Conservation (phyloP, 2,797 vertebrate genomes). For the Sarcoramphus papa region DNA sequence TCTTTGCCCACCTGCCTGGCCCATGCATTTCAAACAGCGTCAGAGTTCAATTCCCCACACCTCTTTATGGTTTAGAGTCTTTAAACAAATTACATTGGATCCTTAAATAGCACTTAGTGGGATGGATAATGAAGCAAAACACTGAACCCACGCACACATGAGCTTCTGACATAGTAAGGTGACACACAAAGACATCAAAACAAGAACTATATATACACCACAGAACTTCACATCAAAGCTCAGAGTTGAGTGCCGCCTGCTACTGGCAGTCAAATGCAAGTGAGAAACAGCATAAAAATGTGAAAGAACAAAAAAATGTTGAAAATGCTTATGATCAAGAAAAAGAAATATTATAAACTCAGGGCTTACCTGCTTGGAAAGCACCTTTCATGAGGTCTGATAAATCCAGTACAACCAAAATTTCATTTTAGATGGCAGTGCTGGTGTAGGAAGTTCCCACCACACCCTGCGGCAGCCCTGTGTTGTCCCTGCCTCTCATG, state of each 20-base stretch:
- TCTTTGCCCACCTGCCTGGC: not conserved
- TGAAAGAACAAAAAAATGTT: not conserved
- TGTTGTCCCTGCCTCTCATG: not conserved
- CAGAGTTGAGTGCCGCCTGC: not conserved
- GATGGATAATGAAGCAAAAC: not conserved
- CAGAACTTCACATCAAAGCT: not conserved
- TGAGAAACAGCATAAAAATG: not conserved
- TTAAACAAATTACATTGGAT: not conserved
- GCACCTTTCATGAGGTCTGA: not conserved
- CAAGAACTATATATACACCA: not conserved
- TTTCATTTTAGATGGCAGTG: not conserved
- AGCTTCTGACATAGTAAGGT: not conserved
- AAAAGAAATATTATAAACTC: not conserved
- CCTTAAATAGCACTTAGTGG: not conserved
- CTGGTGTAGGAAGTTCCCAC: not conserved
- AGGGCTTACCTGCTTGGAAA: not conserved
- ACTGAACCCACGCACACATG: rapidly evolving
- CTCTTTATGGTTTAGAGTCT: not conserved
- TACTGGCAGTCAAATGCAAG: not conserved
- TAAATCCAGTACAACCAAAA: not conserved
- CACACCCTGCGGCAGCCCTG: rapidly evolving
- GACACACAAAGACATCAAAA: not conserved
- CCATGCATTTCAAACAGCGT: rapidly evolving
- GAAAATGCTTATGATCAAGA: not conserved
- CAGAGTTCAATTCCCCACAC: not conserved